Evolutionary conservation across 2,113 vertebrate genomes (phyloP).

Genomic region (Poecilia latipinna): DNA sequence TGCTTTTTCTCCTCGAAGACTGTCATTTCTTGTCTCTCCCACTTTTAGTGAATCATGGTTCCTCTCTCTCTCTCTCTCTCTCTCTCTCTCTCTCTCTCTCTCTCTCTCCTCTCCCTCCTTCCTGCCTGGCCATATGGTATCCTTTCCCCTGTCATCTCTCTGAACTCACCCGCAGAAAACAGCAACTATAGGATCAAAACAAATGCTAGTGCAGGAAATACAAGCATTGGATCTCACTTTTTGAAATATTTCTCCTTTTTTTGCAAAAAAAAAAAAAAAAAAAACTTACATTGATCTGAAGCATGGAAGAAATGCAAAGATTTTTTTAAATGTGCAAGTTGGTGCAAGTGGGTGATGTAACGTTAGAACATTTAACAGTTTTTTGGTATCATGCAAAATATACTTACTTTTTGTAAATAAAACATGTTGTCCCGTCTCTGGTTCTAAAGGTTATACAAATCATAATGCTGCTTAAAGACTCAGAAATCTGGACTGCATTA

Average conservation of each 20-base stretch:
- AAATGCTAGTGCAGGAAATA: slow-evolving; percentile 16
- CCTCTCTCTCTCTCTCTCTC: slow-evolving; percentile 1
- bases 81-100: background rate
- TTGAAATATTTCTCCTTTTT: background rate
- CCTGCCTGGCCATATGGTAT: slow-evolving; percentile 73
- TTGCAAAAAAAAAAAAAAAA: too few relatives aligned
- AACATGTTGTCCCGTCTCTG: background rate
- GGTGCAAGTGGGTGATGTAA: background rate
- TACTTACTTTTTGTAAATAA: background rate
- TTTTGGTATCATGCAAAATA: background rate
- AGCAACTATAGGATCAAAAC: slow-evolving; percentile 36
- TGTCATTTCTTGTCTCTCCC: slow-evolving; percentile 35
- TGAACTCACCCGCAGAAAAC: slow-evolving; percentile 58
- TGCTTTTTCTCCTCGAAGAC: slow-evolving; percentile 19
- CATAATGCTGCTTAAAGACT: background rate
- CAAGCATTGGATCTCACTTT: slow-evolving; percentile 9
- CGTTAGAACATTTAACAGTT: background rate
- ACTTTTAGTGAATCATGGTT: slow-evolving; percentile 14
- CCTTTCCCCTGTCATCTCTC: slow-evolving; percentile 51
- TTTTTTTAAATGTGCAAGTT: background rate
- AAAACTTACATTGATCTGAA: too few relatives aligned
- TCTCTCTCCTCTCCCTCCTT: slow-evolving; percentile 54
- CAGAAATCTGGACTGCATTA: background rate
- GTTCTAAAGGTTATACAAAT: background rate
- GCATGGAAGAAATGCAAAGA: too few relatives aligned